Base-by-base conservation (phyloP, 1,140 invertebrate genomes). In the Mycetomoellerius zeteki region DNA sequence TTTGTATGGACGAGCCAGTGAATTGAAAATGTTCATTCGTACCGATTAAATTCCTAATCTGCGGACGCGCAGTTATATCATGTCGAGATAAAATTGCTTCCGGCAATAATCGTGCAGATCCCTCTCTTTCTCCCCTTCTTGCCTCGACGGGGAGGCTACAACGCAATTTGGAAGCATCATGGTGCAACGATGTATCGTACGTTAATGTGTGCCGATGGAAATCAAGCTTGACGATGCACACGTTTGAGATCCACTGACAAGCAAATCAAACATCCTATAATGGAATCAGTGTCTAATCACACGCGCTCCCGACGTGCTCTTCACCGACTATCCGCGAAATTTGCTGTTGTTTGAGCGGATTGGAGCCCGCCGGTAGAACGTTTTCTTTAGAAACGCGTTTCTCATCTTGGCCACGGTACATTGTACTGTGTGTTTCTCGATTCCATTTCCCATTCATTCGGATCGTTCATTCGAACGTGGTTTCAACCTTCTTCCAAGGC, bases 211-310 rank as follows among this genome's bases (percentile, higher is more conserved):
- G 54, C 37, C 56, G 69, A 84, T 73, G 69, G 69, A 75, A 50
- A 60, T 84, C 54, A 84, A 47, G 27, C 67, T 33, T 60, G 54
- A 71, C 65, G 78, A 21, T 72, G 33, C 67, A 58, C 19, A 54
- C 52, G 33, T 24, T 60, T 27, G 67, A 72, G 56, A 73, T 60
- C 43, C 65, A 73, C 54, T 21, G 69, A 60, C 54, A 75, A 84
- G 54, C 69, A 30, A 84, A 84, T 73, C 80, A 75, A 84, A 60
- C 67, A 84, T 75, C 12, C 67, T 16, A 37, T 84, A 73, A 84
- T 84, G 27, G 80, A 84, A 84, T 84, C 80, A 84, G 69, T 37
- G 24, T 54, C 67, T 84, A 84, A 84, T 84, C 80, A 30, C 65
- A 80, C 47, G 37, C 54, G 33, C 69, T 62, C 43, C n/a, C 21